Evolutionary conservation across 2,888 invertebrate genomes (phyloP).

Genomic region (Drosophila fungiperda): DNA sequence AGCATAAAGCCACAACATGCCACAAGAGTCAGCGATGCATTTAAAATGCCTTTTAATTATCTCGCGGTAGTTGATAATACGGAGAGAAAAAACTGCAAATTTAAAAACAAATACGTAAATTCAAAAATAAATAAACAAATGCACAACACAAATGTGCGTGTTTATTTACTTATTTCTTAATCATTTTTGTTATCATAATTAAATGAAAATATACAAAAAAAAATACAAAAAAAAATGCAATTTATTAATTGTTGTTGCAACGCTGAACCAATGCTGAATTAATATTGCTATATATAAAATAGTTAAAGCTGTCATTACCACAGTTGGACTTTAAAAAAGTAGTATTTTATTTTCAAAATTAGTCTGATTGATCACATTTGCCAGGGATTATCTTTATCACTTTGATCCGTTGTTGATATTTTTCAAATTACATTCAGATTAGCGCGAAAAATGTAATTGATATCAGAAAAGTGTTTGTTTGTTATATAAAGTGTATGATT

Average conservation of each 20-base stretch:
- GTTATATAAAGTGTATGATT: too few species aligned
- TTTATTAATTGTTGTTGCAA: background rate
- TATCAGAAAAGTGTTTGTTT: too few species aligned
- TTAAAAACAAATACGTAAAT: conserved; percentile 38
- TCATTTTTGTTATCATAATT: conserved; percentile 17
- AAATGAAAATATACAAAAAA: conserved; percentile 14
- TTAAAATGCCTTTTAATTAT: conserved; percentile 71
- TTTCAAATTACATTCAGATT: too few species aligned
- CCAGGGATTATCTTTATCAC: background rate
- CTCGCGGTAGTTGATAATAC: conserved; percentile 44
- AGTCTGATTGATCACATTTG: background rate
- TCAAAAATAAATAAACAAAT: conserved; percentile 33
- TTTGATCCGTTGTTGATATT: too few species aligned
- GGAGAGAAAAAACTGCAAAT: conserved; percentile 7
- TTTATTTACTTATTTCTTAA: background rate
- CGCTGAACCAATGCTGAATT: background rate
- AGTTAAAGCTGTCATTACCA: background rate
- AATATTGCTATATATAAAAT: background rate
- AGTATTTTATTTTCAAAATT: background rate
- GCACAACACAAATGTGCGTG: conserved; percentile 45
- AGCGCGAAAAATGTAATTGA: too few species aligned
- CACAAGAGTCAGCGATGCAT: conserved; percentile 62
- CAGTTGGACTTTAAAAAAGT: background rate
- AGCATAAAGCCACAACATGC: conserved; percentile 30
- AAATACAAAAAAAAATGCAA: conserved; percentile 15